A percentile compares a stretch with the other conserved stretches of the same genome.
These are phyloP conservation scores for Drosophila picticornis DNA, from an alignment of 2,888 invertebrate genomes.

Conservation along the genomic window DNA sequence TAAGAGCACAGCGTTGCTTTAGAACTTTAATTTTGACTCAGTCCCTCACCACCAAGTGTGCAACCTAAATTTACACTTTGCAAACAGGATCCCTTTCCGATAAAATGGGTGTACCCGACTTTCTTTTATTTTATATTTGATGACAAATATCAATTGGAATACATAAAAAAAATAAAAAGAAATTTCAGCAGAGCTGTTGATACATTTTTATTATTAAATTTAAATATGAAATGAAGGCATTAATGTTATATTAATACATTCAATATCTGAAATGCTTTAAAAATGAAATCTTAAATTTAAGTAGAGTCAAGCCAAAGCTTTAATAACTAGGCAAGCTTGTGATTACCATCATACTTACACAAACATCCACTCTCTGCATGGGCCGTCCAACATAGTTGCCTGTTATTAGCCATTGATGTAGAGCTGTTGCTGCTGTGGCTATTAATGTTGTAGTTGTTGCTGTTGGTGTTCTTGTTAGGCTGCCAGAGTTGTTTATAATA, in stretches of 20 bases:
- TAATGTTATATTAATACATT: background rate
- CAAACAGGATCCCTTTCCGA: background rate
- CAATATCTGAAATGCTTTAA: background rate
- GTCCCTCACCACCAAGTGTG: conserved; percentile 12
- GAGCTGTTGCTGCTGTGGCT: conserved; percentile 30
- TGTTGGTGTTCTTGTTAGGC: conserved; percentile 58
- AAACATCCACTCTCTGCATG: conserved; percentile 3
- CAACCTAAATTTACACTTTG: conserved; percentile 12
- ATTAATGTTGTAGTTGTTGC: conserved; percentile 14
- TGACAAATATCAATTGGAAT: background rate
- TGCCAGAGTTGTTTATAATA: conserved; percentile 69
- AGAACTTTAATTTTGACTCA: conserved; percentile 24
- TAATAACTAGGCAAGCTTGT: conserved; percentile 1
- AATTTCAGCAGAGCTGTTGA: background rate
- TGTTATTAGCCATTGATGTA: conserved; percentile 70
- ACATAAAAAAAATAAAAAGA: background rate
- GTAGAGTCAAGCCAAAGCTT: background rate
- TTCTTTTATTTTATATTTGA: background rate
- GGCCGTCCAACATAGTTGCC: conserved; percentile 51
- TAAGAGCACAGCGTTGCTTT: conserved; percentile 11
- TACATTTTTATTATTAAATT: background rate
- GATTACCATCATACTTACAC: conserved; percentile 7
- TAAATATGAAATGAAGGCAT: background rate
- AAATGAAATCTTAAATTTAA: background rate
- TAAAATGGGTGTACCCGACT: background rate